Base-by-base conservation (phyloP, 2,113 vertebrate genomes). In the Numenius arquata region DNA sequence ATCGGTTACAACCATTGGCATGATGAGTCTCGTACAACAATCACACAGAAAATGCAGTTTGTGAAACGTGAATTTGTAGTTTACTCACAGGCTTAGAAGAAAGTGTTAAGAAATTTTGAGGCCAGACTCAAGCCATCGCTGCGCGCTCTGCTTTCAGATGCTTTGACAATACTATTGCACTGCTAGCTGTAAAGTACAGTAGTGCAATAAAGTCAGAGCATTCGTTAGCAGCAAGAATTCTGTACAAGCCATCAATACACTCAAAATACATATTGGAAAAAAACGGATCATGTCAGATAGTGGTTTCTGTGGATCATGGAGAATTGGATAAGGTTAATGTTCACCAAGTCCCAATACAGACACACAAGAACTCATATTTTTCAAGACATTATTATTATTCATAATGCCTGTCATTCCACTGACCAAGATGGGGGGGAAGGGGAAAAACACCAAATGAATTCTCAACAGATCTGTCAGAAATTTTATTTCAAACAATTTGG, bases 121-220 rank as follows among this genome's bases (percentile, higher is more conserved):
- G 77, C 66, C 92, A 95, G 83, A 55, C 75, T 61, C 66, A 56
- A 74, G 81, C 74, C 88, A 71, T 55, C 61, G 98, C 78, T 68
- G 98, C 68, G 9, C 38, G 26, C 84, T 94, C 99, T 98, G 98
- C 98, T 98, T 82, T 97, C 99, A 98, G 98, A 99, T 98, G 99
- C 99, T 99, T 99, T 99, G 99, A 99, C 99, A 99, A 99, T 99
- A 99, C 99, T 99, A 99, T 99, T 99, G 99, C 99, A 99, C 99
- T 99, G 99, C 99, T 99, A 98, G 98, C 98, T 98, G 99, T 98
- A 97, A 97, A 98, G 96, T 98, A 99, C 99, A 99, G 99, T 99
- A 99, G 99, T 99, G 99, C 99, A 99, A 99, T 99, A 99, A 99
- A 99, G 99, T 99, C 99, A 99, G 99, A 99, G 99, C 99, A 97